Percentiles rank a stretch among this genome's conserved stretches.
Conservation (phyloP, 2,797 vertebrate genomes). For the Eptatretus atami region DNA sequence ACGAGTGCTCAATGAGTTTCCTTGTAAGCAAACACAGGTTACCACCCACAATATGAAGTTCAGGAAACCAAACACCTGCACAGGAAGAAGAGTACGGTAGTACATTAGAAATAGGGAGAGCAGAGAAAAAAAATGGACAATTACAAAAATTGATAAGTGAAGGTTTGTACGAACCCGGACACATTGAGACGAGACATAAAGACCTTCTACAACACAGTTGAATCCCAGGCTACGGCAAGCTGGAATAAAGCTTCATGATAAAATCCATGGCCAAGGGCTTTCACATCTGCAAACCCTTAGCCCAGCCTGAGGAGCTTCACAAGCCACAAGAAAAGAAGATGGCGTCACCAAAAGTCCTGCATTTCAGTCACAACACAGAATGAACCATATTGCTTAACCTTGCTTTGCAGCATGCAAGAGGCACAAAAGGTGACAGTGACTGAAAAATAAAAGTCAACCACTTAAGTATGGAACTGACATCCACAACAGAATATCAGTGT, state of each 20-base stretch:
- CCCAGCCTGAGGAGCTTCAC: constrained; percentile 63
- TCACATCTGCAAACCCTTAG: constrained; percentile 65
- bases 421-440: too few species aligned
- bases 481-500: too few species aligned
- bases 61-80: constrained; percentile 1
- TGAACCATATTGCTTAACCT: too few species aligned
- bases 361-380: too few species aligned
- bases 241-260: constrained; percentile 25
- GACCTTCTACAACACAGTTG: too few species aligned
- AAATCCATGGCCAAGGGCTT: constrained; percentile 39
- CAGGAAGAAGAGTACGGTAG: not conserved
- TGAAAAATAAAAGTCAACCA: too few species aligned
- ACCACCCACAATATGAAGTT: constrained; percentile 4
- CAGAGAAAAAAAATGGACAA: too few species aligned
- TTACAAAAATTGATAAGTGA: too few species aligned
- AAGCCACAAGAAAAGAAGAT: constrained; percentile 67
- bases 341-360: constrained; percentile 45
- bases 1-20: not conserved
- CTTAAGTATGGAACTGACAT: too few species aligned
- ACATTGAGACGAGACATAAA: constrained; percentile 51
- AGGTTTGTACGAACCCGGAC: constrained; percentile 27
- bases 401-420: too few species aligned
- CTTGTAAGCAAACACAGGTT: constrained; percentile 4
- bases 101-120: not conserved
- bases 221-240: constrained; percentile 16